Evolutionary conservation across 2,797 vertebrate genomes (phyloP).

Genomic region (Zenarchopterus dispar): DNA sequence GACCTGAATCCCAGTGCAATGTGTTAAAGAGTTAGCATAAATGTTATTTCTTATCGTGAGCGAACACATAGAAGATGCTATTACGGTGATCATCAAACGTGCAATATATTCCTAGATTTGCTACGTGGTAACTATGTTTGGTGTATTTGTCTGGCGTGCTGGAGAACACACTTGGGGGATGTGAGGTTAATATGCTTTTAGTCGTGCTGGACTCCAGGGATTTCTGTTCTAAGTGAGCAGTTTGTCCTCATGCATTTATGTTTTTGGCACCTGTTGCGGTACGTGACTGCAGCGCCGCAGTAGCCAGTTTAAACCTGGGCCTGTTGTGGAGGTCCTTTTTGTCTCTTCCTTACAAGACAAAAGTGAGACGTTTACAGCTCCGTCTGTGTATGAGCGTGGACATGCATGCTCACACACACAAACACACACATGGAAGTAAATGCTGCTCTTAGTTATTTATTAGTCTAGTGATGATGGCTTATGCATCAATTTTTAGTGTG

Average conservation of each 20-base stretch:
- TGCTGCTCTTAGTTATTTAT: no score
- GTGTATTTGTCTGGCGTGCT: constrained; percentile 26
- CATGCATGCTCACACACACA: no score
- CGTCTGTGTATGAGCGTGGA: no score
- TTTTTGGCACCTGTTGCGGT: constrained; percentile 55
- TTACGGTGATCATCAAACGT: no score
- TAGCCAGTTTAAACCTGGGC: constrained; percentile 26
- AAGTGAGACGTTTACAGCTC: not conserved
- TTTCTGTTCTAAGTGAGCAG: constrained; percentile 52
- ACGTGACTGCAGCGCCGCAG: constrained; percentile 36
- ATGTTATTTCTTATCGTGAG: no score
- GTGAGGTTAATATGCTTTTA: constrained; percentile 54
- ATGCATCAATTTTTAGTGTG: no score
- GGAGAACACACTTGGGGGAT: constrained; percentile 31
- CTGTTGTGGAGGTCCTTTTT: constrained; percentile 38
- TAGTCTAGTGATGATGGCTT: no score
- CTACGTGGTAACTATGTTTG: constrained; percentile 6
- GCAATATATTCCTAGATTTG: not conserved
- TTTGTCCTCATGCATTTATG: constrained; percentile 53
- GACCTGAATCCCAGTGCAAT: constrained; percentile 5
- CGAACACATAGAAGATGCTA: no score
- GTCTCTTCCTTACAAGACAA: not conserved
- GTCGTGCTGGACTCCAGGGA: constrained; percentile 12
- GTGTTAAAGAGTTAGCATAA: not conserved
- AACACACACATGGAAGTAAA: no score